Evolutionary conservation across 2,113 vertebrate genomes (phyloP).

Genomic region (Esox niger): DNA sequence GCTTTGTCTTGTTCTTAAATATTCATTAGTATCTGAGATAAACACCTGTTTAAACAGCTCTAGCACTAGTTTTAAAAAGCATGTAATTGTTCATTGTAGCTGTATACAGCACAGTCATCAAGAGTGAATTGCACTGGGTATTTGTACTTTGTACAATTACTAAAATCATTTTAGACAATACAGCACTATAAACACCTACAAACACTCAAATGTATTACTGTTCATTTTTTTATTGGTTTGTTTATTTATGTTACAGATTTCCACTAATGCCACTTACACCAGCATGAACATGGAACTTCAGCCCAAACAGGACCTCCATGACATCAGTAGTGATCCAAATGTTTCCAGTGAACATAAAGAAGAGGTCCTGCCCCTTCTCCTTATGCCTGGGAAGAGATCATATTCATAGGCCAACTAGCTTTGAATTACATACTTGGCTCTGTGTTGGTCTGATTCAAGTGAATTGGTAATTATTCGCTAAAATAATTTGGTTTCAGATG

Average conservation of each 20-base stretch:
- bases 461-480: too few relatives aligned
- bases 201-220: background rate
- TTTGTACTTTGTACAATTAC: background rate
- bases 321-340: background rate
- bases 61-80: too few relatives aligned
- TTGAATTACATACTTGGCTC: background rate
- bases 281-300: conserved; percentile 33
- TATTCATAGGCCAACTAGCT: background rate
- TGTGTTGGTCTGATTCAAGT: background rate
- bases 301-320: conserved; percentile 24
- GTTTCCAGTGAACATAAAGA: conserved; percentile 19
- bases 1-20: too few relatives aligned
- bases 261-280: conserved; percentile 45
- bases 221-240: background rate
- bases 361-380: conserved; percentile 52
- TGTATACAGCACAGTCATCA: too few relatives aligned
- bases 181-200: background rate
- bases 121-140: background rate
- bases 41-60: too few relatives aligned
- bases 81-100: too few relatives aligned
- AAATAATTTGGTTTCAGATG: too few relatives aligned
- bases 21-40: too few relatives aligned
- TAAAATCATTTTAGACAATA: background rate
- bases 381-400: conserved; percentile 24
- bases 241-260: conserved; percentile 38